These are phyloP conservation scores for Chiridota heheva DNA, from an alignment of 35 echinoderm and acorn worm genomes.

Conservation along the genomic window DNA sequence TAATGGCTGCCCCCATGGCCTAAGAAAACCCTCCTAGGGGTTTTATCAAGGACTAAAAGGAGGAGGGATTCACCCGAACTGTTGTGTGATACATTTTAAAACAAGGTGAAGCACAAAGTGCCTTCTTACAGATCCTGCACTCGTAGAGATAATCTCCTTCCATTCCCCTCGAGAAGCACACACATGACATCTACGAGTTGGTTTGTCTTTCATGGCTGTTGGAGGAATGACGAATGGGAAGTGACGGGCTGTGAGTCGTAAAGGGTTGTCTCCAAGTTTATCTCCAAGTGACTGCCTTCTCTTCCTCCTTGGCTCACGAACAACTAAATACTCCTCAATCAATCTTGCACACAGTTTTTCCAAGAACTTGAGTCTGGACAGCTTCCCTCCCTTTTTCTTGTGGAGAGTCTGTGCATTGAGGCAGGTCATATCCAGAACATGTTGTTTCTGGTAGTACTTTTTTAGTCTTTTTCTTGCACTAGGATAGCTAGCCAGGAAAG, in stretches of 20 bases:
- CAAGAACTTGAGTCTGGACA: conserved; percentile 11
- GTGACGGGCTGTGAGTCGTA: conserved; percentile 5
- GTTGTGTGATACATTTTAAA: too few species aligned
- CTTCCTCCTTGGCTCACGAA: conserved; percentile 5
- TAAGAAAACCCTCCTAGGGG: too few species aligned
- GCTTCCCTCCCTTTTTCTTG: conserved; percentile 21
- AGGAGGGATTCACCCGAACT: too few species aligned
- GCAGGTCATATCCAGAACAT: conserved; percentile 9
- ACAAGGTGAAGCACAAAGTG: too few species aligned
- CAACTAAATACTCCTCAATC: conserved; percentile 17
- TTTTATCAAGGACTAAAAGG: too few species aligned
- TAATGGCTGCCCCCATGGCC: too few species aligned
- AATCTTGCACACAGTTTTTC: conserved; percentile 17
- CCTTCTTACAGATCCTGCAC: too few species aligned
- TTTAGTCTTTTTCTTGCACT: conserved; percentile 13
- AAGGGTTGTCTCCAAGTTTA: neutral
- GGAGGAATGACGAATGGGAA: neutral
- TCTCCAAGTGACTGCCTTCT: neutral
- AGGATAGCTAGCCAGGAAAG: conserved; percentile 29
- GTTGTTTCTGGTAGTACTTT: conserved; percentile 20
- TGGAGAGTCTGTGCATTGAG: conserved; percentile 16
- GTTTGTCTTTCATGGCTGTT: too few species aligned
- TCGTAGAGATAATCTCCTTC: too few species aligned
- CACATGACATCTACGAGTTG: too few species aligned
- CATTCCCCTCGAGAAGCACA: too few species aligned